Evolutionary conservation across 1,140 invertebrate genomes (phyloP).

Genomic region (Achatina immaculata): DNA sequence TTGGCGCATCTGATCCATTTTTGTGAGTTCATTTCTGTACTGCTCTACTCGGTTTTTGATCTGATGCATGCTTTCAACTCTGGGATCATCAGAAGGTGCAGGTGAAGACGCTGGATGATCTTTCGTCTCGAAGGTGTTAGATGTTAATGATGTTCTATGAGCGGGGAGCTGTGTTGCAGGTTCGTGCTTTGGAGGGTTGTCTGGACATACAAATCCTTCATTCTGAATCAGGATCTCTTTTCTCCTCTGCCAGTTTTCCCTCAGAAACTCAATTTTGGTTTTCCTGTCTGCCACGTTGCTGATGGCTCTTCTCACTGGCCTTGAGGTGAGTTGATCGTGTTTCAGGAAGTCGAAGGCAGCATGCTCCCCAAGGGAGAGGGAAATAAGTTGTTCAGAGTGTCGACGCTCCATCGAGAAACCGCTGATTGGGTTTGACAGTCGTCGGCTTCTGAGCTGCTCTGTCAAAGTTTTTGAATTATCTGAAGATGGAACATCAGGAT

Average conservation of each 20-base stretch:
- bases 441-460: not conserved
- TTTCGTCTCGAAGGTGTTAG: not conserved
- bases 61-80: not conserved
- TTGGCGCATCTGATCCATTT: not conserved
- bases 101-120: not conserved
- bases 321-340: not conserved
- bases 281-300: constrained; percentile 34
- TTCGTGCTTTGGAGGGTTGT: not conserved
- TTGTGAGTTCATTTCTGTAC: not conserved
- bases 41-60: not conserved
- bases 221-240: constrained; percentile 47
- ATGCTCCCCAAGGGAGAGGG: not conserved
- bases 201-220: constrained; percentile 39
- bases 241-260: constrained; percentile 46
- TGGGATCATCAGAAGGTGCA: not conserved
- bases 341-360: not conserved
- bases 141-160: too few relatives aligned
- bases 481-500: not conserved
- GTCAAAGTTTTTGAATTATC: not conserved
- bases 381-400: not conserved
- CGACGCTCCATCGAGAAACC: not conserved
- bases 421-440: not conserved
- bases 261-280: constrained; percentile 42
- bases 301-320: constrained; percentile 37
- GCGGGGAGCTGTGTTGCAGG: too few relatives aligned